Percentiles rank a stretch among this genome's conserved stretches.
phyloP scores from a whole-genome alignment of 2,113 vertebrate species.

The Oceanodroma tethys region DNA sequence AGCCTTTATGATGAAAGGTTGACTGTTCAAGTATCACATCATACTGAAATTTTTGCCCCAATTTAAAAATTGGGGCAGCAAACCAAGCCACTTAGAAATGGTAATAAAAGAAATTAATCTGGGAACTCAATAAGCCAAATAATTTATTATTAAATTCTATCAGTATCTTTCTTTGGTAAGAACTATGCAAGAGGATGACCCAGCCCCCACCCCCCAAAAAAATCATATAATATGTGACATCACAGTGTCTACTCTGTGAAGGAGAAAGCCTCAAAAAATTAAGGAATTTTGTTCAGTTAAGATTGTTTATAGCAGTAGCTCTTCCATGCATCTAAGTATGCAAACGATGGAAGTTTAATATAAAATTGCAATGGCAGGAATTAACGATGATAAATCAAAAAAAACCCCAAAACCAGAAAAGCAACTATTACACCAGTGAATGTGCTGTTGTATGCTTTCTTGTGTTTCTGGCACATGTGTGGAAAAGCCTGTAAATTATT shows the following conservation, averaged over 20 bases:
- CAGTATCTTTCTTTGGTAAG: constrained; percentile 55
- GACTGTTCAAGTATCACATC: constrained; percentile 51
- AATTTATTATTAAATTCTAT: constrained; percentile 57
- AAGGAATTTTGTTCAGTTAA: constrained; percentile 56
- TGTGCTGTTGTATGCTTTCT: not conserved
- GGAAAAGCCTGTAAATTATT: constrained; percentile 30
- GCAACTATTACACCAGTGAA: not conserved
- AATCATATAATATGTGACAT: constrained; percentile 43
- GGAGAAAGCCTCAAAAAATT: constrained; percentile 60
- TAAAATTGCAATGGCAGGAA: constrained; percentile 1
- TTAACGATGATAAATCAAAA: not conserved
- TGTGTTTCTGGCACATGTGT: constrained; percentile 9
- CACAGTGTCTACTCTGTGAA: constrained; percentile 66
- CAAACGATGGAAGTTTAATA: constrained; percentile 29
- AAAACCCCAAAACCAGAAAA: not conserved
- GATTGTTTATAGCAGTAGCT: constrained; percentile 43
- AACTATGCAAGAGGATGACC: constrained; percentile 33
- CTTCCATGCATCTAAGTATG: constrained; percentile 28
- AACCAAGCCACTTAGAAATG: constrained; percentile 52
- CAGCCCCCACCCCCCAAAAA: not conserved
- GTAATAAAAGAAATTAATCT: constrained; percentile 39
- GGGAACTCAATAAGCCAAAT: constrained; percentile 52
- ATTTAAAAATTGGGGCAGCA: constrained; percentile 1
- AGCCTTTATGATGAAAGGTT: constrained; percentile 41
- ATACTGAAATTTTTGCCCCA: constrained; percentile 35